phyloP scores from a whole-genome alignment of 2,113 vertebrate genomes.

The Tyto alba region DNA sequence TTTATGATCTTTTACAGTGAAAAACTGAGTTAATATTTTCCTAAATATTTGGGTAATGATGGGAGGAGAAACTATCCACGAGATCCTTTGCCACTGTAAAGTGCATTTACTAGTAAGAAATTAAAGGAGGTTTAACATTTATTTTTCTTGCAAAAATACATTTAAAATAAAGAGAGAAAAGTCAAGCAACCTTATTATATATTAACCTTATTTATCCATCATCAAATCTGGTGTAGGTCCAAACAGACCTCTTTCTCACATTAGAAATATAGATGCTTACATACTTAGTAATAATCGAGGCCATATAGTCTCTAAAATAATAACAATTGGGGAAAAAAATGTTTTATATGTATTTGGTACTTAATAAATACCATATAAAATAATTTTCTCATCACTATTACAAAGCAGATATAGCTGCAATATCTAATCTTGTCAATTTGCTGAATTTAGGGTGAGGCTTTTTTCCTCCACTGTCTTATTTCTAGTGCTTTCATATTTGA shows the following conservation, averaged over 20 bases:
- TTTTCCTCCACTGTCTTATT: background rate
- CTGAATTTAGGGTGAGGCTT: background rate
- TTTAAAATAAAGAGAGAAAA: background rate
- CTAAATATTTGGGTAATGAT: background rate
- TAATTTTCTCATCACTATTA: background rate
- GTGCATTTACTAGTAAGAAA: background rate
- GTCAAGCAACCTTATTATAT: background rate
- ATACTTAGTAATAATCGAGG: background rate
- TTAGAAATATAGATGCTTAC: background rate
- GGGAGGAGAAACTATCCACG: background rate
- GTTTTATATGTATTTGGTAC: background rate
- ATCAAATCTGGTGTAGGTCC: background rate
- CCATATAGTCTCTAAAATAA: background rate
- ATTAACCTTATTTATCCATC: background rate
- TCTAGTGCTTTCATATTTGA: background rate
- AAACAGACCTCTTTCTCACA: background rate
- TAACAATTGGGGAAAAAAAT: background rate
- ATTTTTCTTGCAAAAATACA: background rate
- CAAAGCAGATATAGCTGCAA: background rate
- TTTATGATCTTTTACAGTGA: constrained; percentile 32
- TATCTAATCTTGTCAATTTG: background rate
- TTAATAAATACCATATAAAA: background rate
- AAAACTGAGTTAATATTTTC: constrained; percentile 21
- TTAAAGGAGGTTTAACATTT: background rate
- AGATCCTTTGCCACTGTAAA: background rate